phyloP scores from a whole-genome alignment of 2,113 vertebrate genomes.

The Empidonax alnorum region DNA sequence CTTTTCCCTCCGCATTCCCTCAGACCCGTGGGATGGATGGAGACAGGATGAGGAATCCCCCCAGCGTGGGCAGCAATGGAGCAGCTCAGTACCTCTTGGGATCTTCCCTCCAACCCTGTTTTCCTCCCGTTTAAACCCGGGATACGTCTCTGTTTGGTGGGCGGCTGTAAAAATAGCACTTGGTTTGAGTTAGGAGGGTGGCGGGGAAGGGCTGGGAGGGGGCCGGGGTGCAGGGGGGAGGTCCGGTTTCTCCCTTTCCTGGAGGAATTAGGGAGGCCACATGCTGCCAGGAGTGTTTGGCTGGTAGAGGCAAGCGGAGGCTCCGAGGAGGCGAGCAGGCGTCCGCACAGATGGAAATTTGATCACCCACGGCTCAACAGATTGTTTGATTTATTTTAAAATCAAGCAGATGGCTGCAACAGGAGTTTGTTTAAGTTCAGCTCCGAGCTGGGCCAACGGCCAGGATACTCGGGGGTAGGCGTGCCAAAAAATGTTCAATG shows the following conservation, averaged over 20 bases:
- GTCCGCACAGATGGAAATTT: slow-evolving; percentile 93
- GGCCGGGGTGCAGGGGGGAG: slow-evolving; percentile 12
- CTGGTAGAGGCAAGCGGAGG: slow-evolving; percentile 90
- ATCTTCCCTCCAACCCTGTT: neutral
- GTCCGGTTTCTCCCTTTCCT: slow-evolving; percentile 84
- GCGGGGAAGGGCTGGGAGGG: slow-evolving; percentile 9
- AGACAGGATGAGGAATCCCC: neutral
- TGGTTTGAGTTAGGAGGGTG: slow-evolving; percentile 73
- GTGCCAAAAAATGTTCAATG: slow-evolving; percentile 94
- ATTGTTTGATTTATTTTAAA: slow-evolving; percentile 99
- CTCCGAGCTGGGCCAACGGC: slow-evolving; percentile 90
- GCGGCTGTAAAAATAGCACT: slow-evolving; percentile 80
- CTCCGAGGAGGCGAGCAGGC: slow-evolving; percentile 94
- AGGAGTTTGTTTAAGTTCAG: slow-evolving; percentile 99
- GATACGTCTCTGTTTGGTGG: neutral
- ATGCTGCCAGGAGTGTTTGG: slow-evolving; percentile 90
- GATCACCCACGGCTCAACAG: slow-evolving; percentile 93
- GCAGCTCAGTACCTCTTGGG: neutral
- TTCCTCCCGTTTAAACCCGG: neutral
- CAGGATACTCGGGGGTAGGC: slow-evolving; percentile 84
- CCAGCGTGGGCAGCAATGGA: neutral
- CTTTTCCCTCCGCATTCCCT: neutral
- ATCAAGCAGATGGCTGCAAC: slow-evolving; percentile 99
- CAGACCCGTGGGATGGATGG: neutral
- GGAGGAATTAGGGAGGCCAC: slow-evolving; percentile 89